phyloP scores from a whole-genome alignment of 2,797 vertebrate species.

The Alosa sapidissima region DNA sequence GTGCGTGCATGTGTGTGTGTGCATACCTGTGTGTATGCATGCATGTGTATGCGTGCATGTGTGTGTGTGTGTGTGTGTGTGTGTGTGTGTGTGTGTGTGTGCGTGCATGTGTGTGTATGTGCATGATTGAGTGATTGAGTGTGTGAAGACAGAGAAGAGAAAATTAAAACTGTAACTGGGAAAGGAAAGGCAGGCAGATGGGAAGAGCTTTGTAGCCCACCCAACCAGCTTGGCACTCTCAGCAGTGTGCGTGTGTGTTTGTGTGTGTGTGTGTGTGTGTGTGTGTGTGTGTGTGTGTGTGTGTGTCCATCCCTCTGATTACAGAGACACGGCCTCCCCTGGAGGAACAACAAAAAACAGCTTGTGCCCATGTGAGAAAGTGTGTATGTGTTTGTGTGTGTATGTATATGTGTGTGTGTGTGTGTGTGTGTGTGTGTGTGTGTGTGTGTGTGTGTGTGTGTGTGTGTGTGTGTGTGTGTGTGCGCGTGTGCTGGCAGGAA shows the following conservation, averaged over 20 bases:
- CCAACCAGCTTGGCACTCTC: constrained; percentile 5
- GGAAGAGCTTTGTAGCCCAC: not conserved
- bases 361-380: not conserved
- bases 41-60: not conserved
- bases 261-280: not conserved
- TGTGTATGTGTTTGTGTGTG: not conserved
- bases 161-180: not conserved
- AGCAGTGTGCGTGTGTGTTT: not conserved
- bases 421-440: not conserved
- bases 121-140: not conserved
- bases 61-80: not conserved
- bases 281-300: constrained; percentile 6
- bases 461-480: not conserved
- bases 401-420: not conserved
- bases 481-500: constrained; percentile 6
- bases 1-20: not conserved
- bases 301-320: constrained; percentile 7
- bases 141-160: not conserved
- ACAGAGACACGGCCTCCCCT: not conserved
- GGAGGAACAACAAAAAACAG: constrained; percentile 10
- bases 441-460: not conserved
- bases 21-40: not conserved
- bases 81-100: constrained; percentile 1
- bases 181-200: constrained; percentile 9
- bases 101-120: not conserved